phyloP scores from a whole-genome alignment of 2,888 invertebrate species.

The Escarpia spicata region DNA sequence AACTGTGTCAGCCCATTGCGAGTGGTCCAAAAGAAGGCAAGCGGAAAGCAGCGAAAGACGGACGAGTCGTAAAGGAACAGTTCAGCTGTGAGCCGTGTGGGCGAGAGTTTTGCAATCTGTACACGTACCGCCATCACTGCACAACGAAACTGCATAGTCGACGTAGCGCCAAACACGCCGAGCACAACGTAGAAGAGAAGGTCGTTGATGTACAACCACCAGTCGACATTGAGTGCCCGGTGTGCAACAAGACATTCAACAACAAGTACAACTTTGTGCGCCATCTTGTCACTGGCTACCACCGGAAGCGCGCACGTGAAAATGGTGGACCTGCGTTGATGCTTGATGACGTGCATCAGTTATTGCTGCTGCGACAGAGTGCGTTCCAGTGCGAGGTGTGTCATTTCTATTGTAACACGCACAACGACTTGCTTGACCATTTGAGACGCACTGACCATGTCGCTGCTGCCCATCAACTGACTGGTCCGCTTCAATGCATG shows the following conservation, averaged over 20 bases:
- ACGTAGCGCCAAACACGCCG: background rate
- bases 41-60: background rate
- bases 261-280: slow-evolving; percentile 56
- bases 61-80: background rate
- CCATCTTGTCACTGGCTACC: slow-evolving; percentile 82
- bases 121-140: slow-evolving; percentile 22
- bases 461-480: slow-evolving; percentile 47
- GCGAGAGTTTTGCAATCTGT: background rate
- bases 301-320: slow-evolving; percentile 75
- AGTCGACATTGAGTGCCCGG: slow-evolving; percentile 65
- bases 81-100: slow-evolving; percentile 18
- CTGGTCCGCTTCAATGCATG: slow-evolving; percentile 57
- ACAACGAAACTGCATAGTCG: background rate
- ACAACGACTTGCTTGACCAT: slow-evolving; percentile 73
- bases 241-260: slow-evolving; percentile 57
- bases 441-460: slow-evolving; percentile 47
- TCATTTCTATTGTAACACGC: slow-evolving; percentile 80
- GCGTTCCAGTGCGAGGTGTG: slow-evolving; percentile 88
- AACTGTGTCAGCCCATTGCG: background rate
- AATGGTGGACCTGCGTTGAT: slow-evolving; percentile 55
- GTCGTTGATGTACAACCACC: background rate
- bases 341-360: slow-evolving; percentile 81
- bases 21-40: background rate
- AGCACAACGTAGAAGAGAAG: background rate
- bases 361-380: slow-evolving; percentile 80